Conservation (phyloP, 1,140 invertebrate species). For the Trypoxylus dichotomus region DNA sequence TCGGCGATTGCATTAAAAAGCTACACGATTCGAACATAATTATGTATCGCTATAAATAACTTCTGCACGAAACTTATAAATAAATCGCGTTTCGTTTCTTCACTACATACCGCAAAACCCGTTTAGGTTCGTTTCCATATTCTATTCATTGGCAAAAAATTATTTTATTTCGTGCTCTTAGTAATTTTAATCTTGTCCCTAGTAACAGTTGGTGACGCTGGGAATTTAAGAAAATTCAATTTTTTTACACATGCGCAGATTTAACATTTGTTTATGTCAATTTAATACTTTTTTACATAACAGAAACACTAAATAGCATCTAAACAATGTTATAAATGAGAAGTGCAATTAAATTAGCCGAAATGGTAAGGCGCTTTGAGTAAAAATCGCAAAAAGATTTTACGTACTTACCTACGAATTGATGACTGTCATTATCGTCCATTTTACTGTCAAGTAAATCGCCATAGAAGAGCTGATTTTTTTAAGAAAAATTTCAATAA, state of each 20-base stretch:
- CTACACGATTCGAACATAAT: background rate
- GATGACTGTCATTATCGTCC: background rate
- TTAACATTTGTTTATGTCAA: slow-evolving; percentile 7
- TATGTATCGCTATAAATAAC: background rate
- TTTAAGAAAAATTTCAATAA: background rate
- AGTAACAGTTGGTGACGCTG: background rate
- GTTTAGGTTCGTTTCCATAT: background rate
- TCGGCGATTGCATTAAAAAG: background rate
- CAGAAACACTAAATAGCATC: background rate
- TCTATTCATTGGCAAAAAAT: too few relatives aligned
- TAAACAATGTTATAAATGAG: background rate
- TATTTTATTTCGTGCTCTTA: too few relatives aligned
- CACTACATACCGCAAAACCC: background rate
- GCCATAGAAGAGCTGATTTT: background rate
- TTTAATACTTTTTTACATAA: background rate
- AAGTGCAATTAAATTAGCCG: background rate
- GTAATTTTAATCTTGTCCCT: background rate
- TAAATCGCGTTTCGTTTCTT: background rate
- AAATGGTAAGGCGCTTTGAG: background rate
- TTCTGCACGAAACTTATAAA: slow-evolving; percentile 1
- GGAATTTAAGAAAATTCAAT: slow-evolving; percentile 3
- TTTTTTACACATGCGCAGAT: slow-evolving; percentile 11
- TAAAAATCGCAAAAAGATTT: background rate
- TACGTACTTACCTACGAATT: background rate
- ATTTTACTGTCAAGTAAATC: background rate